A percentile compares a stretch with the other conserved stretches of the same genome.
phyloP scores from a whole-genome alignment of 2,888 invertebrate genomes.

The Metacarcinus magister region DNA sequence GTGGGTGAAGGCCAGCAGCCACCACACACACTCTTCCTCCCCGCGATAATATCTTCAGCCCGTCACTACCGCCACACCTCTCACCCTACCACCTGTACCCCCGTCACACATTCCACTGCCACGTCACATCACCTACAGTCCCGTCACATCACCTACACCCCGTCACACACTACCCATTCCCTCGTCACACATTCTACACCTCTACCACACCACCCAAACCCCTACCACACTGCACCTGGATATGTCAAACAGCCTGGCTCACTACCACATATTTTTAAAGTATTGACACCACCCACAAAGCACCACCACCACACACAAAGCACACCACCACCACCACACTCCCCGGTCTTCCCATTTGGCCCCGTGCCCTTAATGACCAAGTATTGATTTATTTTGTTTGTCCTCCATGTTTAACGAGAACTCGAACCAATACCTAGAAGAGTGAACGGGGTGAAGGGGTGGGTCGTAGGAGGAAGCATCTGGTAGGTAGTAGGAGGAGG shows the following conservation, averaged over 20 bases:
- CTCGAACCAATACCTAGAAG: neutral
- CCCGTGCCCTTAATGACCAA: constrained; percentile 46
- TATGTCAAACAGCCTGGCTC: neutral
- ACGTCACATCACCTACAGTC: neutral
- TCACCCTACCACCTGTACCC: neutral
- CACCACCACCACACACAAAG: neutral
- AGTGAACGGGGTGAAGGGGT: neutral
- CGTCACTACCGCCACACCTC: constrained; percentile 50
- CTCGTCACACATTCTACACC: neutral
- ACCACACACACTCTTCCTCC: constrained; percentile 45
- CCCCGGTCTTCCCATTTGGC: neutral
- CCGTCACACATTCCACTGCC: neutral
- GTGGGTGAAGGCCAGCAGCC: constrained; percentile 60
- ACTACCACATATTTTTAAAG: neutral
- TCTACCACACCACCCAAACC: neutral
- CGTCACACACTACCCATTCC: neutral
- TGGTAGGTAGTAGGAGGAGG: neutral
- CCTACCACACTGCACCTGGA: neutral
- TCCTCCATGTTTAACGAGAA: constrained; percentile 29
- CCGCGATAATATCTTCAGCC: constrained; percentile 52
- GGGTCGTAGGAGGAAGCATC: neutral
- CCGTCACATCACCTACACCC: neutral
- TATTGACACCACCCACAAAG: neutral
- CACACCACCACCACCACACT: neutral
- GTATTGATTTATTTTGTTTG: constrained; percentile 49